Evolutionary conservation across 1,140 invertebrate species (phyloP).

Genomic region (Megalopta genalis): DNA sequence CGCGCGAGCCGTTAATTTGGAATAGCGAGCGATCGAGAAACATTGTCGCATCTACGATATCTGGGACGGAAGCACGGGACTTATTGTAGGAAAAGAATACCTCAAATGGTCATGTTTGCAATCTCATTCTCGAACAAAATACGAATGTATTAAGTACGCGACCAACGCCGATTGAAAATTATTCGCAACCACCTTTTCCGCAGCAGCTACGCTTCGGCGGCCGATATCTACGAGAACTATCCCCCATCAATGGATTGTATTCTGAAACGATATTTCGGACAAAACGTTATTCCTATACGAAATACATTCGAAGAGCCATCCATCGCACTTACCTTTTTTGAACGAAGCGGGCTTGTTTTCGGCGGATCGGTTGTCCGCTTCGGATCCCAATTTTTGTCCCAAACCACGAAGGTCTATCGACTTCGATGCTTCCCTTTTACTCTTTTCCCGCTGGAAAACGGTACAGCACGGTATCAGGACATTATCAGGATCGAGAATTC

Average conservation of each 20-base stretch:
- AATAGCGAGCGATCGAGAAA: too few relatives aligned
- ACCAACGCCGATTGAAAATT: conserved; percentile 31
- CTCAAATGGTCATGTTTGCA: not conserved
- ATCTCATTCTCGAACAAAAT: not conserved
- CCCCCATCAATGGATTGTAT: conserved; percentile 80
- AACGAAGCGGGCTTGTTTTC: conserved; percentile 58
- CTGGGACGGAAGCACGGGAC: too few relatives aligned
- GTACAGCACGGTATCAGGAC: not conserved
- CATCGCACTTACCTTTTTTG: conserved; percentile 57
- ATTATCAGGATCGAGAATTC: not conserved
- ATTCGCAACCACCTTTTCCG: conserved; percentile 77
- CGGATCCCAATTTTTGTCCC: conserved; percentile 52
- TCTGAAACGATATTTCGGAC: conserved; percentile 64
- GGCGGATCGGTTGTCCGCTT: conserved; percentile 37
- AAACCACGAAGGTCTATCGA: conserved; percentile 39
- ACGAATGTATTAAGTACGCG: not conserved
- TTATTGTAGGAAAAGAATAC: too few relatives aligned
- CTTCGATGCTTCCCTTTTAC: conserved; percentile 63
- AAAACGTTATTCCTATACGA: not conserved
- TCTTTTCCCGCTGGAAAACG: conserved; percentile 34
- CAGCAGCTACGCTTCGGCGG: conserved; percentile 78
- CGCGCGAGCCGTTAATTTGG: too few relatives aligned
- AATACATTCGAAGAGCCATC: not conserved
- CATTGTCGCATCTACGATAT: too few relatives aligned
- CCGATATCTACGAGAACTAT: conserved; percentile 72